These are phyloP conservation scores for Leucophora obtusa DNA, from an alignment of 2,888 invertebrate species.

Conservation along the genomic window DNA sequence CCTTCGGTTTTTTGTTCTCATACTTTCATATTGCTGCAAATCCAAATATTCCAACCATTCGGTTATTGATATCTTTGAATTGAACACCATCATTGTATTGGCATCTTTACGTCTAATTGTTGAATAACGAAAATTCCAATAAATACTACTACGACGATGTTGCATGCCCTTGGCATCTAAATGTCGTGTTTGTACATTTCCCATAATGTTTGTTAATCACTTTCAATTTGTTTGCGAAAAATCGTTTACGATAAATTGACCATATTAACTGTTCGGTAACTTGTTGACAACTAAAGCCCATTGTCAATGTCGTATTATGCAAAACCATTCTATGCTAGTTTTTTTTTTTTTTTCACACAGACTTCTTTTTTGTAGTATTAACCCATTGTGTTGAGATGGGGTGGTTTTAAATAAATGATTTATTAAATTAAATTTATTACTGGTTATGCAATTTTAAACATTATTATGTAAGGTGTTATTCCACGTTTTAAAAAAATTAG, in stretches of 20 bases:
- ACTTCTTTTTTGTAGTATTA: background rate
- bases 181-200: slow-evolving; percentile 71
- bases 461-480: too few relatives aligned
- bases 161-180: slow-evolving; percentile 67
- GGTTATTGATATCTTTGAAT: slow-evolving; percentile 80
- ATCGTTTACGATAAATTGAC: background rate
- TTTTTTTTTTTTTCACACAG: slow-evolving; percentile 29
- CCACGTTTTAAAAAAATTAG: too few relatives aligned
- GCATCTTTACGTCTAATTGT: slow-evolving; percentile 73
- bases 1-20: background rate
- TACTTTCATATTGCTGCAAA: slow-evolving; percentile 80
- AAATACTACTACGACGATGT: slow-evolving; percentile 74
- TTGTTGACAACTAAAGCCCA: slow-evolving; percentile 57
- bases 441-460: too few relatives aligned
- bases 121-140: slow-evolving; percentile 79
- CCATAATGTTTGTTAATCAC: slow-evolving; percentile 66
- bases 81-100: slow-evolving; percentile 72
- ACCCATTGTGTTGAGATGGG: background rate
- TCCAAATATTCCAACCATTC: slow-evolving; percentile 83
- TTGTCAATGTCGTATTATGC: slow-evolving; percentile 59
- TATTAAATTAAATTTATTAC: too few relatives aligned
- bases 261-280: slow-evolving; percentile 36
- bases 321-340: slow-evolving; percentile 64
- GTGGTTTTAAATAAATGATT: background rate
- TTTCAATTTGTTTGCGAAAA: slow-evolving; percentile 13